Evolutionary conservation across 2,888 invertebrate genomes (phyloP), one percentile per base, ranked within the genome.

Genomic region (Odiellus spinosus): DNA sequence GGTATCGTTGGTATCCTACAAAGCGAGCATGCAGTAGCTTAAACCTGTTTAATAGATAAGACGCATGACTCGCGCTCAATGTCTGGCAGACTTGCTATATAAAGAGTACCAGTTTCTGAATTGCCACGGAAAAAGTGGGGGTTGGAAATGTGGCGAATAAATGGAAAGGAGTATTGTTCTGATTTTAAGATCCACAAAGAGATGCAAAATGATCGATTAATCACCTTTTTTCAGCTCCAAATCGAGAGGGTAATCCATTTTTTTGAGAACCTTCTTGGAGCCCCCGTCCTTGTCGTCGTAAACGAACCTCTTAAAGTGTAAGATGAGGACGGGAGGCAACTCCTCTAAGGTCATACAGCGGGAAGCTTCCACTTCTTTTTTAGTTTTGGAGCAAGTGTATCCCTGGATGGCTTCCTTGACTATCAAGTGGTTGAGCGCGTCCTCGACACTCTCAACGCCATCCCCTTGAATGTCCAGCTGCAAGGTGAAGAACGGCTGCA

Each of bases 401-500:
- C 90, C 93, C 65, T 86, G 85, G 10, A 93, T 68, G 43, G 80
- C 77, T 63, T 90, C 88, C 56, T 80, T 82, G 12, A 79, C 79
- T 1, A 86, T 84, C 2, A 91, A 72, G 44, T 81, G 78, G 58
- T 88, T 88, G 12, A 95, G 66, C 0, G 93, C 93, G 58, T 85
- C 85, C 57, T 79, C 77, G 1, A 95, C 87, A 20, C 63, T 62
- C 40, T 58, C 59, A n/a, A 71, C 66, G 45, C 64, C 65, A 20
- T 69, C 67, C 40, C 63, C 61, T 75, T 90, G 87, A 58, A 95
- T 88, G 62, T 95, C 90, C 26, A 95, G 74, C 64, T 88, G 91
- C 52, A 95, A 72, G 1, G 91, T 90, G 65, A 91, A 91, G 71
- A 95, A 95, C 1, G 93, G 93, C 66, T 93, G 87, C 54, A 93